Conservation (phyloP, 2,113 vertebrate species). For the Taxidea taxus region DNA sequence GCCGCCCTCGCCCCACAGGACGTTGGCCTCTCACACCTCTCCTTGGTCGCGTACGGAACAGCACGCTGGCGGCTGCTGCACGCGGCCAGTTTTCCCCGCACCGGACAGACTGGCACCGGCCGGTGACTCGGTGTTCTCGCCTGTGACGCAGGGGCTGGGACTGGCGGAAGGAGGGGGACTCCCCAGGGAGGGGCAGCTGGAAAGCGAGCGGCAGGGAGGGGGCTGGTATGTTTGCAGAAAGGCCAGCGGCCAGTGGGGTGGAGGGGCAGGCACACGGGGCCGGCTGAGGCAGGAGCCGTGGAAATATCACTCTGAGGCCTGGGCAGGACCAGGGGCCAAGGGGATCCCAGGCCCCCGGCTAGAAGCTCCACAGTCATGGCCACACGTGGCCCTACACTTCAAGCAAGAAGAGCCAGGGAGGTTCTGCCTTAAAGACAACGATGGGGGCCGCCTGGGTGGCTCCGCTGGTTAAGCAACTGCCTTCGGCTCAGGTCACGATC, state of each 20-base stretch:
- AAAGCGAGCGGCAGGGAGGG: rapidly evolving
- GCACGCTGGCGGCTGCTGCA: rapidly evolving
- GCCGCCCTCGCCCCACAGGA: background rate
- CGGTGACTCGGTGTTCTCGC: background rate
- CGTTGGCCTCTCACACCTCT: background rate
- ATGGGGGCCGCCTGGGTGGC: too few relatives aligned
- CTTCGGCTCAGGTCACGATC: too few relatives aligned
- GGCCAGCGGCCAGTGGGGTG: rapidly evolving
- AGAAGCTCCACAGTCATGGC: rapidly evolving
- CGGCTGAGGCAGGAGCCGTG: rapidly evolving
- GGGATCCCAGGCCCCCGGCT: rapidly evolving
- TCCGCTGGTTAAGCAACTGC: too few relatives aligned
- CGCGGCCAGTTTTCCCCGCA: rapidly evolving
- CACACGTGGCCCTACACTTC: background rate
- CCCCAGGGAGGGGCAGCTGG: background rate
- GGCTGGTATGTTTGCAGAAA: background rate
- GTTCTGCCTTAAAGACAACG: rapidly evolving
- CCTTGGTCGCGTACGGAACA: rapidly evolving
- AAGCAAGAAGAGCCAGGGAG: too few relatives aligned
- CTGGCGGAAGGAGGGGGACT: rapidly evolving
- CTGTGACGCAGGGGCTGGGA: background rate
- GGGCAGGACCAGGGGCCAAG: background rate
- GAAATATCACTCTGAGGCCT: background rate
- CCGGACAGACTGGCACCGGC: rapidly evolving
- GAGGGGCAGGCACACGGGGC: rapidly evolving